Percentiles rank a stretch among this genome's conserved stretches.
Conservation (phyloP, 2,113 vertebrate species). For the Oreochromis tanganicae region DNA sequence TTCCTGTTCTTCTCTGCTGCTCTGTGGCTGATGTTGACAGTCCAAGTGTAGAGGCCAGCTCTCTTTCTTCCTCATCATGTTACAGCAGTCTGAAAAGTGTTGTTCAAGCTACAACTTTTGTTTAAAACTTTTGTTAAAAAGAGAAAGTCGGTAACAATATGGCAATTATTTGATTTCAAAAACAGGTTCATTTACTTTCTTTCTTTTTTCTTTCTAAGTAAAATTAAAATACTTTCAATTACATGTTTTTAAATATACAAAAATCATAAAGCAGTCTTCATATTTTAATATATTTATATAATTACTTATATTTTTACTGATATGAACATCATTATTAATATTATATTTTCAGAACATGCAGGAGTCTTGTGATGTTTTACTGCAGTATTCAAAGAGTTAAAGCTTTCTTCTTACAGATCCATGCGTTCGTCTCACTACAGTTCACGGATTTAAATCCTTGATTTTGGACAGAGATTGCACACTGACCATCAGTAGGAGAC, state of each 20-base stretch:
- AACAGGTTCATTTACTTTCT: too few relatives aligned
- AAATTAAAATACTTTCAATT: too few relatives aligned
- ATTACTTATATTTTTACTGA: not conserved
- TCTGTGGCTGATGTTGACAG: too few relatives aligned
- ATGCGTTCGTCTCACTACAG: fast-evolving
- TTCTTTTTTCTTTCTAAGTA: too few relatives aligned
- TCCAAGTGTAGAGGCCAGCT: too few relatives aligned
- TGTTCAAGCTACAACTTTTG: too few relatives aligned
- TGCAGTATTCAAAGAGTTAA: not conserved
- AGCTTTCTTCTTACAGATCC: not conserved
- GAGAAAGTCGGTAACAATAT: too few relatives aligned
- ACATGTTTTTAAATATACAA: not conserved
- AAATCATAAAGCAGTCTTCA: fast-evolving
- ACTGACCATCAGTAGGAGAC: fast-evolving
- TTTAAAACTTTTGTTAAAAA: too few relatives aligned
- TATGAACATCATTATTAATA: not conserved
- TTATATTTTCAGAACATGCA: not conserved
- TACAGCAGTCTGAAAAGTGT: too few relatives aligned
- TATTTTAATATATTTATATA: not conserved
- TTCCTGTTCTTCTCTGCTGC: too few relatives aligned
- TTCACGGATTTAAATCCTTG: fast-evolving
- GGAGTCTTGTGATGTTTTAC: fast-evolving
- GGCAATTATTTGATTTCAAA: too few relatives aligned
- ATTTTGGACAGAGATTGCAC: not conserved
- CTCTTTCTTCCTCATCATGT: too few relatives aligned